Evolutionary conservation across 2,888 invertebrate species (phyloP).

Genomic region (Calephelis perditalis): DNA sequence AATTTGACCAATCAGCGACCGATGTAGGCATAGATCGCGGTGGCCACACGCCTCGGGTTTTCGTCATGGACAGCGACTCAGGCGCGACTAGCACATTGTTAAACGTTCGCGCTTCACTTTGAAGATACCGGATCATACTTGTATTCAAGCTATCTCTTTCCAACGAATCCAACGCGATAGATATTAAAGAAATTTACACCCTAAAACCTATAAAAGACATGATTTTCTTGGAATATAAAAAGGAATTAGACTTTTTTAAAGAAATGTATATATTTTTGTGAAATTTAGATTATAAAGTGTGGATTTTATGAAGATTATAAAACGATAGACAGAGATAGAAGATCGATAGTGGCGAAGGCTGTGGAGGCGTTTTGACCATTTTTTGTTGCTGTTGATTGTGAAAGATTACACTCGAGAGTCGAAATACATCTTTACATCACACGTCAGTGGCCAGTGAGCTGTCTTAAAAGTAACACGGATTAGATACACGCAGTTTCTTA

Average conservation of each 20-base stretch:
- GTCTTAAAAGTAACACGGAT: conserved; percentile 78
- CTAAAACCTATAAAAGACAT: neutral
- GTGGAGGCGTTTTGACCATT: conserved; percentile 77
- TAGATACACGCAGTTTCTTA: conserved; percentile 66
- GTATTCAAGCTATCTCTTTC: conserved; percentile 59
- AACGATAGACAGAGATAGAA: conserved; percentile 62
- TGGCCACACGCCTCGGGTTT: conserved; percentile 74
- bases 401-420: conserved; percentile 79
- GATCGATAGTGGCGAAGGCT: conserved; percentile 63
- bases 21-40: conserved; percentile 68
- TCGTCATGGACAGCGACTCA: conserved; percentile 75
- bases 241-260: neutral
- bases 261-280: neutral
- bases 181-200: conserved; percentile 17
- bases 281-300: neutral
- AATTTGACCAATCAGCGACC: conserved; percentile 63
- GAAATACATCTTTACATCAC: conserved; percentile 79
- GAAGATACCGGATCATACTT: conserved; percentile 66
- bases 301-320: conserved; percentile 33
- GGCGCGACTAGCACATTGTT: conserved; percentile 78
- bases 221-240: neutral
- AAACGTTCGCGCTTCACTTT: conserved; percentile 65
- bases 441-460: conserved; percentile 77
- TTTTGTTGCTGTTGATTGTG: conserved; percentile 78
- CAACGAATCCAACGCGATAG: conserved; percentile 41